These are phyloP conservation scores for Alethe diademata DNA, from an alignment of 2,113 vertebrate genomes.

Conservation along the genomic window DNA sequence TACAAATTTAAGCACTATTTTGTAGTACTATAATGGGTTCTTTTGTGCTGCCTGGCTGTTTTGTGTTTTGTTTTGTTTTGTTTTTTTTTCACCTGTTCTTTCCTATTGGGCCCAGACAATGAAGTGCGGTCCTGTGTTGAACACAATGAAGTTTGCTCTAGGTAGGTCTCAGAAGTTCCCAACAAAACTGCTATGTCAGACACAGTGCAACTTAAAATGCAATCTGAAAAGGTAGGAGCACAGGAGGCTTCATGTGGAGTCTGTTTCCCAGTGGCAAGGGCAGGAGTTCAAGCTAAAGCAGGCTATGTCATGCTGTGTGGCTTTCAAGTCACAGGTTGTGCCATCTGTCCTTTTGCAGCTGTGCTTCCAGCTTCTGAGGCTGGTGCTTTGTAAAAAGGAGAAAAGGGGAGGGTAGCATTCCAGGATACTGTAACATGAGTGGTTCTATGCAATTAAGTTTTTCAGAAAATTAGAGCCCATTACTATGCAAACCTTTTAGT, in stretches of 20 bases:
- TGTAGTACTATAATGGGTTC: not conserved
- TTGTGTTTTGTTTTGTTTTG: too few species aligned
- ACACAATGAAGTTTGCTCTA: not conserved
- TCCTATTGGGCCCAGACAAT: not conserved
- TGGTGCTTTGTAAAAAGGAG: not conserved
- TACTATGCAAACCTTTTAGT: not conserved
- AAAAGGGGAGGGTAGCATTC: not conserved
- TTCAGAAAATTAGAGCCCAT: not conserved
- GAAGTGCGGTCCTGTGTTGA: not conserved
- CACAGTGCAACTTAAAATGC: not conserved
- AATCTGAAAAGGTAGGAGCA: not conserved
- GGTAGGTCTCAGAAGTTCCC: not conserved
- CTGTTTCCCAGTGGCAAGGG: not conserved
- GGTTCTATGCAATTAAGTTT: not conserved
- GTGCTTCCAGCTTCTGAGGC: not conserved
- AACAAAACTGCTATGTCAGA: not conserved
- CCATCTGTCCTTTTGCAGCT: not conserved
- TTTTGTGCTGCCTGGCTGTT: not conserved
- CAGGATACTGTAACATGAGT: not conserved
- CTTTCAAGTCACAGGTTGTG: not conserved
- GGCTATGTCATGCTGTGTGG: rapidly evolving
- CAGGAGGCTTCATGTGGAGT: not conserved
- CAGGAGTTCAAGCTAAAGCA: not conserved
- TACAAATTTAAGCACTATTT: not conserved
- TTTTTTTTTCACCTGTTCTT: not conserved